These are phyloP conservation scores for Micronycteris hirsuta DNA, from an alignment of 2,113 vertebrate genomes.

Conservation along the genomic window DNA sequence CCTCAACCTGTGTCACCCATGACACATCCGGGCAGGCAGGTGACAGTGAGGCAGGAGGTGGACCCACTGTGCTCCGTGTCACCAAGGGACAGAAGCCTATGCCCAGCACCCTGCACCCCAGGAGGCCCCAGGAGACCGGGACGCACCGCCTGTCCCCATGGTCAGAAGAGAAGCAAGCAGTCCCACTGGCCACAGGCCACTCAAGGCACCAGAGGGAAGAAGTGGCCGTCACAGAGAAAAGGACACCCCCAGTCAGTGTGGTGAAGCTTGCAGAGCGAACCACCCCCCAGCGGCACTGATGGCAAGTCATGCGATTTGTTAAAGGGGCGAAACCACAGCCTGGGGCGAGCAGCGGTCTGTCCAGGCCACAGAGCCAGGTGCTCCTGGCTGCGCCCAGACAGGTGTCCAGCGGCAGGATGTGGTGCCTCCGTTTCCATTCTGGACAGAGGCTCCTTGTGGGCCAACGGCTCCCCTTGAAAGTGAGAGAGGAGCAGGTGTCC, in stretches of 20 bases:
- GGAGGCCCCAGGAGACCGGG: neutral
- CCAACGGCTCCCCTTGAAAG: constrained; percentile 79
- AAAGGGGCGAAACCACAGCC: constrained; percentile 55
- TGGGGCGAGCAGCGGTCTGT: constrained; percentile 61
- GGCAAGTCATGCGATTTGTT: constrained; percentile 44
- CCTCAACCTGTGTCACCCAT: neutral
- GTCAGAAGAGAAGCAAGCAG: neutral
- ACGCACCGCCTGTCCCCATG: neutral
- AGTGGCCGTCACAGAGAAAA: neutral
- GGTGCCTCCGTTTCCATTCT: constrained; percentile 82
- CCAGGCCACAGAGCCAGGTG: neutral
- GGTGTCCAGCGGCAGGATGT: constrained; percentile 77
- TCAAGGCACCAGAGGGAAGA: too few species aligned
- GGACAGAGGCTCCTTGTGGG: constrained; percentile 72
- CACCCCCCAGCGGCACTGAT: neutral
- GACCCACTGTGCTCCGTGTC: neutral
- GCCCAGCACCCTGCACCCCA: too few species aligned
- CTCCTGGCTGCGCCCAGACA: constrained; percentile 70
- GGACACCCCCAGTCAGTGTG: neutral
- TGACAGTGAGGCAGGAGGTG: neutral
- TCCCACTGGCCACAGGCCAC: too few species aligned
- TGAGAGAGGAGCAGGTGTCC: constrained; percentile 92
- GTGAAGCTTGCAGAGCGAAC: neutral
- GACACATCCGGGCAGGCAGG: neutral
- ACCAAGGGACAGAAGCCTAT: neutral